Evolutionary conservation across 2,113 vertebrate genomes (phyloP), one percentile per base, ranked within the genome.

Genomic region (Channa argus): DNA sequence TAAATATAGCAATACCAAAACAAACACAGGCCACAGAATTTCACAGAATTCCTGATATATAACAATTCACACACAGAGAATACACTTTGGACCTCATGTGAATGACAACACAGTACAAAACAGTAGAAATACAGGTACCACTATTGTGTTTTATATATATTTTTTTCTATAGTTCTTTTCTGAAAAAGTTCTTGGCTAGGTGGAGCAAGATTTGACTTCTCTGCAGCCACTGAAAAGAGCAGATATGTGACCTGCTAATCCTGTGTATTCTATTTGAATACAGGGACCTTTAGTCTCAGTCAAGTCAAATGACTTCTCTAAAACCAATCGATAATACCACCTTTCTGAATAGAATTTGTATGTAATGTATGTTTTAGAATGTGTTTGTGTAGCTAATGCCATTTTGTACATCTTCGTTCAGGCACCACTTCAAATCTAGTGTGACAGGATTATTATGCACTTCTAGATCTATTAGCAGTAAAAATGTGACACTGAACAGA

Each of bases 81-180:
- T 74, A 93, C 88, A 92, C 80, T 88, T 91, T 89, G 90, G 87
- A 92, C 91, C 92, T 87, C 85, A 89, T 93, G 90, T 91, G 87
- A 91, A 93, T 89, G 88, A 93, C 89, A 84, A 83, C 86, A 93
- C 88, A 54, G 84, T 92, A 93, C 91, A 92, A 92, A 92, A 93
- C 88, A 86, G 88, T 89, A 91, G 77, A 92, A 93, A 89, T 88
- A 93, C 90, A 91, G 78, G 83, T 88, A 91, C 84, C 82, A 91
- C 86, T 89, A 87, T 82, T 73, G 86, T 86, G 85, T 85, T 84
- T 80, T 83, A 90, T 84, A 89, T 83, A 82, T 24, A 24, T 24
- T 65, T 86, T 77, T 24, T 87, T 87, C 84, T 84, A 82, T 87
- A 77, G 75, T 81, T 86, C 66, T 69, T 82, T 86, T 90, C 72